Evolutionary conservation across 2,888 invertebrate species (phyloP).

Genomic region (Galerucella pusilla): DNA sequence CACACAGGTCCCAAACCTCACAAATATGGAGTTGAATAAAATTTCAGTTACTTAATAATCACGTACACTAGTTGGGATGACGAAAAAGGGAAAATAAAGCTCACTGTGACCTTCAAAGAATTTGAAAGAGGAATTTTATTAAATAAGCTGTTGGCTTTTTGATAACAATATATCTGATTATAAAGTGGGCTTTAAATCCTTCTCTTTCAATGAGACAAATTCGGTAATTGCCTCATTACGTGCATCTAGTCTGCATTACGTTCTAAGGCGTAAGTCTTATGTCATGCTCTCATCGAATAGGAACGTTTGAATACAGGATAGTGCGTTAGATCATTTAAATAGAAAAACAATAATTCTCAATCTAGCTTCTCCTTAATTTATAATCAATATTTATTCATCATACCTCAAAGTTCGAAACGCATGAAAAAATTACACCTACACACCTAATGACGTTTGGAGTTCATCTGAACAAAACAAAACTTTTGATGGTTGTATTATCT

Average conservation of each 20-base stretch:
- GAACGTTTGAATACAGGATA: slow-evolving; percentile 23
- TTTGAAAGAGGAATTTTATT: slow-evolving; percentile 30
- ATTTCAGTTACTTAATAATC: no score
- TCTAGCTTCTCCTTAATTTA: no score
- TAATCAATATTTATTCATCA: no score
- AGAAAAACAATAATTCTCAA: neutral
- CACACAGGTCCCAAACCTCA: no score
- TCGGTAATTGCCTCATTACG: slow-evolving; percentile 40
- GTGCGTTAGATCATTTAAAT: neutral
- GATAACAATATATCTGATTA: slow-evolving; percentile 33
- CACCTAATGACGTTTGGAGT: no score
- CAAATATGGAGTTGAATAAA: no score
- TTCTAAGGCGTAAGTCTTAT: slow-evolving; percentile 39
- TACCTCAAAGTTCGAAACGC: no score
- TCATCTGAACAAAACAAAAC: no score
- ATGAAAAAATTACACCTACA: no score
- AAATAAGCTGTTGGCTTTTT: slow-evolving; percentile 37
- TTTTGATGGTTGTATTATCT: no score
- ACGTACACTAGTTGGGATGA: neutral
- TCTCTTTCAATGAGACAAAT: slow-evolving; percentile 43
- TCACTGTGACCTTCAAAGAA: slow-evolving; percentile 21
- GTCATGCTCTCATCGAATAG: slow-evolving; percentile 35
- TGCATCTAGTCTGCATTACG: slow-evolving; percentile 6
- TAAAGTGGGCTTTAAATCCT: slow-evolving; percentile 41
- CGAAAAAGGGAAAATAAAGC: neutral